phyloP scores from a whole-genome alignment of 2,113 vertebrate species.

The Eptatretus burgeri region DNA sequence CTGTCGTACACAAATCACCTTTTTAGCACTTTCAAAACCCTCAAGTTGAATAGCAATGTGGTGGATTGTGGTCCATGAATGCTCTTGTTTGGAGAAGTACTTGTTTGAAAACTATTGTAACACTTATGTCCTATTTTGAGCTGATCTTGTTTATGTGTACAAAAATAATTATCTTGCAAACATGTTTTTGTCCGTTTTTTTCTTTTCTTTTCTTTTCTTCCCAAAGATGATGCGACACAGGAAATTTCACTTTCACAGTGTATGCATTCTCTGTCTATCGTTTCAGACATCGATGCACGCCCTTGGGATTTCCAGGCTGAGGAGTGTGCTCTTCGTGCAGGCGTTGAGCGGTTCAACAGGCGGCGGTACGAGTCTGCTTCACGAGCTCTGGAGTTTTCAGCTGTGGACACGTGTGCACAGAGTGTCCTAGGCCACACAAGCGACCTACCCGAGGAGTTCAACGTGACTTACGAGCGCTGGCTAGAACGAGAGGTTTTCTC shows the following conservation, averaged over 20 bases:
- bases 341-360: slow-evolving; percentile 78
- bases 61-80: background rate
- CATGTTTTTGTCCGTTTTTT: background rate
- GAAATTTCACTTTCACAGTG: no score
- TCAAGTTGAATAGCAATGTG: no score
- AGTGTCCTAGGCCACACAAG: slow-evolving; percentile 77
- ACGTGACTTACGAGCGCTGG: slow-evolving; percentile 96
- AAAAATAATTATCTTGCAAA: background rate
- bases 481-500: slow-evolving; percentile 92
- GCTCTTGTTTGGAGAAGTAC: background rate
- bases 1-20: no score
- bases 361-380: slow-evolving; percentile 63
- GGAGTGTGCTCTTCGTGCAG: slow-evolving; percentile 72
- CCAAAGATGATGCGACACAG: no score
- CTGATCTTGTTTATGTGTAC: background rate
- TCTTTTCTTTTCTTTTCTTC: background rate
- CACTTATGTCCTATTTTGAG: background rate
- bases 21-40: no score
- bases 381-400: slow-evolving; percentile 60
- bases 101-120: background rate
- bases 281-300: slow-evolving; percentile 61
- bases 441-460: slow-evolving; percentile 76
- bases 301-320: slow-evolving; percentile 97
- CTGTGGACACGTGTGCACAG: slow-evolving; percentile 87
- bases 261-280: background rate